Conservation (phyloP, 2,888 invertebrate genomes). For the Palloptera scutellata region DNA sequence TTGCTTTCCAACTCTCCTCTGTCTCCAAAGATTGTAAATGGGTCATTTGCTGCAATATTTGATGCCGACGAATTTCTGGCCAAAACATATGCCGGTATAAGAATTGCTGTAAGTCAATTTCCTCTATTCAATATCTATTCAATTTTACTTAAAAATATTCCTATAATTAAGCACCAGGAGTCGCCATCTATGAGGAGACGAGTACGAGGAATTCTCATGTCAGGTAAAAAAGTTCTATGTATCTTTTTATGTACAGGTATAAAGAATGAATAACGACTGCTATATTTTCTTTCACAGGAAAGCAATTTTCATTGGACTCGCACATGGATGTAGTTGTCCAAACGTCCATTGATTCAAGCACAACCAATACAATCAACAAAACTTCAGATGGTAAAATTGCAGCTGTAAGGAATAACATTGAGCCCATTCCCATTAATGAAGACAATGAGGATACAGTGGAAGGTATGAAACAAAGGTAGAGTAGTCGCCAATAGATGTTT, state of each 20-base stretch:
- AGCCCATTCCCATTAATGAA: conserved; percentile 50
- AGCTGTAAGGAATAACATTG: conserved; percentile 27
- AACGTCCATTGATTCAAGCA: conserved; percentile 68
- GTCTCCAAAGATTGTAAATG: conserved; percentile 96
- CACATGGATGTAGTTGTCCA: conserved; percentile 86
- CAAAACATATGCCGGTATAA: conserved; percentile 63
- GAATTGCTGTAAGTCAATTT: conserved; percentile 57
- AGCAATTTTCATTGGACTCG: conserved; percentile 90
- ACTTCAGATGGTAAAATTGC: conserved; percentile 44
- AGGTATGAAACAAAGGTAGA: conserved; percentile 65
- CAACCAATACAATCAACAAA: conserved; percentile 36
- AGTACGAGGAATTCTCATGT: conserved; percentile 86
- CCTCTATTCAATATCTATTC: not conserved
- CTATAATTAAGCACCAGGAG: conserved; percentile 60
- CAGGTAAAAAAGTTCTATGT: conserved; percentile 65
- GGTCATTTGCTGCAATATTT: conserved; percentile 90
- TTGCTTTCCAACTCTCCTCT: conserved; percentile 93
- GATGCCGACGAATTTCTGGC: conserved; percentile 68
- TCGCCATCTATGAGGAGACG: conserved; percentile 81
- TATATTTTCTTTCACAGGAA: conserved; percentile 57
- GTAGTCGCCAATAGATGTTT: conserved; percentile 50
- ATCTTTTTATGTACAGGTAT: not conserved
- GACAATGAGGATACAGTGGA: conserved; percentile 62
- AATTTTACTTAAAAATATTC: not conserved
- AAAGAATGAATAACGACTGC: not conserved